These are phyloP conservation scores for Amphilophus citrinellus DNA, from an alignment of 2,113 vertebrate genomes.

Conservation along the genomic window DNA sequence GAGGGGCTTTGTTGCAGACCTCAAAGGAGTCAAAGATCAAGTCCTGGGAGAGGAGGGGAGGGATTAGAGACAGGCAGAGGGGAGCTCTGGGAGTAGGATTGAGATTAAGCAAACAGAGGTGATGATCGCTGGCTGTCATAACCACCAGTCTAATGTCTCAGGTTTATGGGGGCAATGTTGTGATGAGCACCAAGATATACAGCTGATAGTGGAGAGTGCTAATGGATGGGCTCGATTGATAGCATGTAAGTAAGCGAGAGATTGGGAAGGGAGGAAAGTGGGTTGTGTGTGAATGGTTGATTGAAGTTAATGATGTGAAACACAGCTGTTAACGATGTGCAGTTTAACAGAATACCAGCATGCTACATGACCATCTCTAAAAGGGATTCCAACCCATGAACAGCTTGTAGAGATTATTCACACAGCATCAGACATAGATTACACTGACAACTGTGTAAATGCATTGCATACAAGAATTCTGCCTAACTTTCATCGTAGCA, in stretches of 20 bases:
- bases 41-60: constrained; percentile 56
- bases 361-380: neutral
- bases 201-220: constrained; percentile 33
- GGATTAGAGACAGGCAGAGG: constrained; percentile 40
- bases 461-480: neutral
- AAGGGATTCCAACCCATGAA: neutral
- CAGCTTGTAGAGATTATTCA: constrained; percentile 51
- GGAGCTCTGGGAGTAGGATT: constrained; percentile 22
- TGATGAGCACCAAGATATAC: constrained; percentile 11
- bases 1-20: constrained; percentile 61
- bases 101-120: constrained; percentile 71
- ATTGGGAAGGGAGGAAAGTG: neutral
- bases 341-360: constrained; percentile 27
- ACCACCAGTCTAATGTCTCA: constrained; percentile 35
- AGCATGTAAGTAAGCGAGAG: constrained; percentile 4
- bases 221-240: constrained; percentile 28
- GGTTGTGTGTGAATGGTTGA: neutral
- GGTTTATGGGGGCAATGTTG: neutral
- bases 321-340: constrained; percentile 23
- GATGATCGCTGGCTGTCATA: constrained; percentile 68
- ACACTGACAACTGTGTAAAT: constrained; percentile 24
- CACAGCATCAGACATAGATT: constrained; percentile 17
- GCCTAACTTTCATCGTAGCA: constrained; percentile 5
- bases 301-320: constrained; percentile 26
- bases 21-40: constrained; percentile 71